phyloP scores from a whole-genome alignment of 2,888 invertebrate species.

The Drosophila histrio region DNA sequence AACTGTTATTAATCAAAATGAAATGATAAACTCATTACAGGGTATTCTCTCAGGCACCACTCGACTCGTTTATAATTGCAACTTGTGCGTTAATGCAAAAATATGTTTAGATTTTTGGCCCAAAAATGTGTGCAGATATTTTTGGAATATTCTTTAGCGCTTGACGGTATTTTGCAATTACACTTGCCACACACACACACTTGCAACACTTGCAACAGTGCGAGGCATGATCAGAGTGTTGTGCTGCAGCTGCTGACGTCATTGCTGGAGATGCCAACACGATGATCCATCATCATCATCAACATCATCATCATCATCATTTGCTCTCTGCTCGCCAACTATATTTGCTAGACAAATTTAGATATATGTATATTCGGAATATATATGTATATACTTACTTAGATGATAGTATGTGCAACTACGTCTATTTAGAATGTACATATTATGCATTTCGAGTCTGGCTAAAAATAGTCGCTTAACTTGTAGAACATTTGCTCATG shows the following conservation, averaged over 20 bases:
- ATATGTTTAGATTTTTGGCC: slow-evolving; percentile 39
- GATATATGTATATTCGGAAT: slow-evolving; percentile 14
- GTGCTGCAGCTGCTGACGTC: slow-evolving; percentile 53
- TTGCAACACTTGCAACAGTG: background rate
- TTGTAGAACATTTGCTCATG: slow-evolving; percentile 33
- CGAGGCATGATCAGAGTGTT: background rate
- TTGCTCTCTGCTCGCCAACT: background rate
- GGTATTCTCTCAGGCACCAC: background rate
- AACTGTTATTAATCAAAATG: no score
- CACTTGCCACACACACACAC: slow-evolving; percentile 7
- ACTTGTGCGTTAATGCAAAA: slow-evolving; percentile 43
- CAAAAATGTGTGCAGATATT: slow-evolving; percentile 26
- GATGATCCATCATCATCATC: slow-evolving; percentile 52
- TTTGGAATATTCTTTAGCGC: slow-evolving; percentile 14
- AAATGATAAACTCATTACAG: no score
- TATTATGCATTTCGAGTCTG: slow-evolving; percentile 40
- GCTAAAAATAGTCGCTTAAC: slow-evolving; percentile 41
- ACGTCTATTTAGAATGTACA: slow-evolving; percentile 13
- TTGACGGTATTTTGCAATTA: slow-evolving; percentile 16
- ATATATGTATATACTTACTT: no score
- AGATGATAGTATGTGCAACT: slow-evolving; percentile 14
- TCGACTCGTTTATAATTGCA: slow-evolving; percentile 22
- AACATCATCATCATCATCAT: slow-evolving; percentile 20
- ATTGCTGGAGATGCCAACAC: slow-evolving; percentile 54
- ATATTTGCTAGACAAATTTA: slow-evolving; percentile 37